Evolutionary conservation across 2,113 vertebrate genomes (phyloP), one percentile per base, ranked within the genome.

Genomic region (Varanus salvator): DNA sequence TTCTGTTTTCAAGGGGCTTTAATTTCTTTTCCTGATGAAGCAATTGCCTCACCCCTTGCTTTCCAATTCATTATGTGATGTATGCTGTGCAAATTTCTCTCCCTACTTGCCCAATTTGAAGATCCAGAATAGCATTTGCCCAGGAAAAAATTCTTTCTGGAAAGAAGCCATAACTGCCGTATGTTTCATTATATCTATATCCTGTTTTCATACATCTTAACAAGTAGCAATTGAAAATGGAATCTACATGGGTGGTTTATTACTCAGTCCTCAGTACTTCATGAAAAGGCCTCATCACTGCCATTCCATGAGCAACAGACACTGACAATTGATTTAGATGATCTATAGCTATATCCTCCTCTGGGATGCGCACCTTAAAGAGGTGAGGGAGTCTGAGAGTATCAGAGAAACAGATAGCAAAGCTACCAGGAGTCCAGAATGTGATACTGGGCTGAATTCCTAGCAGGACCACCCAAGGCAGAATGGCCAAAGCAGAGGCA

Each of bases 221-320:
- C 83, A 81, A 50, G 21, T 66, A 71, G 60, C 8, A 74, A 8
- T 50, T 66, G 68, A 81, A 34, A 81, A 31, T 80, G 52, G 54
- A 90, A 81, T 52, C 68, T 86, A 29, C 78, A 66, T 90, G 77
- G 68, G 68, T 90, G 68, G 84, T 31, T 89, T 89, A 48, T 66
- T 44, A 80, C 84, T 82, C 38, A 86, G 25, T 60, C 14, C 15
- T 72, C 23, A 48, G 69, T 19, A 34, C 8, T 2, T 44, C 38
- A 44, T 60, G 81, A 82, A 87, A 80, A 90, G 60, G 9, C 66
- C 31, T 44, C 29, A 72, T 19, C 60, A 52, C 12, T 2, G 34
- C 80, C 27, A 48, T 34, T n/a, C 1, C 3, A 74, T 27, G 29
- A 64, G 14, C 12, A 80, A 86, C 74, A 66, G 11, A 86, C 23